Evolutionary conservation across 2,888 invertebrate species (phyloP).

Genomic region (Furcula furcula): DNA sequence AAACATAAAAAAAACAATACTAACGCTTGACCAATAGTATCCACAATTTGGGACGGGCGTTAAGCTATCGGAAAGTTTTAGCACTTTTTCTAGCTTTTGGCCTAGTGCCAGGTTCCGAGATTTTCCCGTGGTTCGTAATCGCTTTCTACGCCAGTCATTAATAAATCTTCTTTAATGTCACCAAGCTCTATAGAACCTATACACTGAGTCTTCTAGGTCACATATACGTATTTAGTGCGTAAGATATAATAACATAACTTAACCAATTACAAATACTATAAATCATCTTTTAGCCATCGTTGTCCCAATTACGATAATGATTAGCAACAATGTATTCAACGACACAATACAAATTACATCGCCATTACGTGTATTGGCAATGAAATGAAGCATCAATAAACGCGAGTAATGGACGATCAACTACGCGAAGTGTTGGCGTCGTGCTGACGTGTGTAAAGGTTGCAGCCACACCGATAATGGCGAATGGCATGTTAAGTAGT

Average conservation of each 20-base stretch:
- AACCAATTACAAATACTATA: background rate
- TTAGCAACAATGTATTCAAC: conserved; percentile 15
- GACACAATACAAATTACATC: conserved; percentile 14
- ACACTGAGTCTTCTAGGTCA: too few relatives aligned
- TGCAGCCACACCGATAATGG: too few relatives aligned
- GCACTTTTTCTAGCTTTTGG: background rate
- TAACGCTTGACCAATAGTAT: background rate
- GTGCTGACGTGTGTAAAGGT: conserved; percentile 11
- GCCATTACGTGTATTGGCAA: conserved; percentile 22
- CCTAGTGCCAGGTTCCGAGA: background rate
- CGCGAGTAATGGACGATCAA: conserved; percentile 6
- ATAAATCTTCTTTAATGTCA: background rate
- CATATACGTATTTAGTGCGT: too few relatives aligned
- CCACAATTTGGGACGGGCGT: background rate
- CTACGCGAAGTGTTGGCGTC: conserved; percentile 5
- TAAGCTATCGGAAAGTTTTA: background rate
- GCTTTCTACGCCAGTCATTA: background rate
- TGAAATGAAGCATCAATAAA: conserved; percentile 23
- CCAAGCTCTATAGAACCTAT: background rate
- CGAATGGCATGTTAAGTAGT: too few relatives aligned
- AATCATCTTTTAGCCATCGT: background rate
- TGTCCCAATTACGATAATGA: conserved; percentile 3
- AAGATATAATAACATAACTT: background rate
- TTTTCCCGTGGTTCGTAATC: background rate
- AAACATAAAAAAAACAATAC: background rate